Base-by-base conservation (phyloP, 2,888 invertebrate genomes). In the Scaeva pyrastri region DNA sequence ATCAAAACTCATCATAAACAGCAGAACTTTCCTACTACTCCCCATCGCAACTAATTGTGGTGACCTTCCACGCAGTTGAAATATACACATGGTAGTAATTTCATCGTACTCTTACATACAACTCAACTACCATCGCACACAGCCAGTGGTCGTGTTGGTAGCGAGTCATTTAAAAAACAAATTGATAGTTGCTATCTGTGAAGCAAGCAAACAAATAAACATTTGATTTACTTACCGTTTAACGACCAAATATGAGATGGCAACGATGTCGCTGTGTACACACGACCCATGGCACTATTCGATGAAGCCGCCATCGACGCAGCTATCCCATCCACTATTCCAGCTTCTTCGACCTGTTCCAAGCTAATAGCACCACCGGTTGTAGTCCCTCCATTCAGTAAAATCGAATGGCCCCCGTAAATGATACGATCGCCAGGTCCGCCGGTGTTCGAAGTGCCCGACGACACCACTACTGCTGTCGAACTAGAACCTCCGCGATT, bases 171-270 rank as follows among this genome's bases (percentile, higher is more conserved):
- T 79, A 79, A 70, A 64, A 45, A 64, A 21, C 71, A 80, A 75
- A 80, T 84, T 71, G 70, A 74, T 82, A 82, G 77, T 82, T 82
- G 77, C 77, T 82, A 72, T 72, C 12, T 19, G 14, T 45, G 14
- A 66, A 48, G 31, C 43, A 43, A 62, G 26, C 23, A 60, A 60
- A 16, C n/a, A 26, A 56, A 19, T 19, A 70, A 50, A 41, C 39
- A 66, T 66, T 72, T 60, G 7, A 74, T 45, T 36, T n/a, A 93
- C 96, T 95, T 92, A 97, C 97, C 97, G 93, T 97, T 97, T 90
- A 97, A 94, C 89, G 97, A 97, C 97, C 97, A 97, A 94, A 97
- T 97, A 93, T 97, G 97, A 89, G 97, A 97, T 91, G 97, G 97
- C 93, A 97, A 94, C 90, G 97, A 97, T 93, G 97, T 97, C 90